Evolutionary conservation across 1,140 invertebrate species (phyloP).

Genomic region (Mizuhopecten yessoensis): DNA sequence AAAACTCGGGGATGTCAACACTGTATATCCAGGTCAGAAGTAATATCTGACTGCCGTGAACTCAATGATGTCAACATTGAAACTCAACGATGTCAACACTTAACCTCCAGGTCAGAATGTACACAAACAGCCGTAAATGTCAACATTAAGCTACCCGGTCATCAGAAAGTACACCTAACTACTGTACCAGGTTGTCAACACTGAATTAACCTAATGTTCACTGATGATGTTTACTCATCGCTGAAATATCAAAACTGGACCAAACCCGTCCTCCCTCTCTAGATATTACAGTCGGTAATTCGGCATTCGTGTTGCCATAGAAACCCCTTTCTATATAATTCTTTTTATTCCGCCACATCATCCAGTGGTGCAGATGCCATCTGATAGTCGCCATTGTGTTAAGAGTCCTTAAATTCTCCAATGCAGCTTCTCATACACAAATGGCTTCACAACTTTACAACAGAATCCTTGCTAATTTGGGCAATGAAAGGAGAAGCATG

Average conservation of each 20-base stretch:
- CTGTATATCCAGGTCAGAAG: no score
- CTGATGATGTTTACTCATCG: neutral
- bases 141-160: neutral
- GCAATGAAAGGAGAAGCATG: constrained; percentile 24
- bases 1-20: no score
- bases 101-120: no score
- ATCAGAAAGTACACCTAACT: neutral
- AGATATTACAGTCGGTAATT: neutral
- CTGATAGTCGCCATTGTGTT: neutral
- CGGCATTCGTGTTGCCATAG: constrained; percentile 15
- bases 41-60: no score
- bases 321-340: constrained; percentile 18
- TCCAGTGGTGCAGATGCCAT: neutral
- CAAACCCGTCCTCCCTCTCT: neutral
- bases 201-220: neutral
- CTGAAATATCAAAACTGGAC: neutral
- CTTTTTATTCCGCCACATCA: neutral
- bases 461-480: constrained; percentile 32
- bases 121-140: no score
- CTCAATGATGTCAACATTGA: no score
- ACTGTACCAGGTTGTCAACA: neutral
- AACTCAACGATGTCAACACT: no score
- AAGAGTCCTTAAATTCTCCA: constrained; percentile 38
- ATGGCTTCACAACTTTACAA: neutral
- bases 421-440: constrained; percentile 17